Base-by-base conservation (phyloP, 2,888 invertebrate genomes). In the Cremastobaeus sp. region DNA sequence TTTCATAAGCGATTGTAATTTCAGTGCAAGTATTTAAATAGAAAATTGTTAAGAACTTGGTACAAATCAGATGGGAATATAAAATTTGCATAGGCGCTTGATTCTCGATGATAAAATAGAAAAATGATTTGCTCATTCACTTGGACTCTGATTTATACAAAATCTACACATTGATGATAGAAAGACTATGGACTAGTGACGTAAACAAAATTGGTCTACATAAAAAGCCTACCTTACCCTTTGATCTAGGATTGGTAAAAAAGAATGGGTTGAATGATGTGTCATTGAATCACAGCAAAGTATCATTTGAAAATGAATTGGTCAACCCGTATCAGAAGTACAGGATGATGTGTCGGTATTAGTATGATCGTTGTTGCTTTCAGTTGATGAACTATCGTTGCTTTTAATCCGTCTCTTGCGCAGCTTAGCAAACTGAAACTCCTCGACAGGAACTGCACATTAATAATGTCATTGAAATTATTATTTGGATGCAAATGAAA, bases 371-470 rank as follows among this genome's bases (percentile, higher is more conserved):
- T 85, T 84, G 84, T 85, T 86, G 83, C 84, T 87, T 76, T 87
- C 86, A 75, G 86, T 86, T 39, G 87, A 86, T 62, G 86, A 87
- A 76, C 86, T 86, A 81, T 87, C 85, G 80, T 84, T 84, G 82
- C 86, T 86, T 80, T 85, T 84, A 77, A 85, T 80, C 80, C 83
- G 80, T 66, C 86, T 82, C 78, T 86, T 84, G 77, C 86, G 84
- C 77, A 86, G 83, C 80, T 87, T 87, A 43, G 84, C 84, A 77
- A 87, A 87, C 81, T 86, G 86, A 86, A 86, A 85, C 83, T 87
- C 87, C 84, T 87, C 86, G 81, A 84, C 84, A 77, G 86, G 86
- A 84, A 86, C 87, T 87, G 85, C 77, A 83, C 81, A 84, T 78
- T 60, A 82, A 82, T 71, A 79, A 79, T 80, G 77, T 76, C 79